These are phyloP conservation scores for Amblyjoppa proteus DNA, from an alignment of 2,888 invertebrate species.

Conservation along the genomic window DNA sequence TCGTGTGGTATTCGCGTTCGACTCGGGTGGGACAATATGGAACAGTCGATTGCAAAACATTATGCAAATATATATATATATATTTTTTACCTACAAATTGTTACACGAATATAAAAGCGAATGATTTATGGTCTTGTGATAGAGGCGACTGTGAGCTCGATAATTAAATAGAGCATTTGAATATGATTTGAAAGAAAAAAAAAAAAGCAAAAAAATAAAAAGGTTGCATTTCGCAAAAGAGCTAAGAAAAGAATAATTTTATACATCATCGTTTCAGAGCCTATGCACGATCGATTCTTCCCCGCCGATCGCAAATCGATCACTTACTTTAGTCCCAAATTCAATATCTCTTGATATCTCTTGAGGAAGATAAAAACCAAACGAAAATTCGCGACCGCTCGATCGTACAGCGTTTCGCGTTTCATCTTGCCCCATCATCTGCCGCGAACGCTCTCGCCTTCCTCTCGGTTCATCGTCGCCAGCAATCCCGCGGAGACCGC, in stretches of 20 bases:
- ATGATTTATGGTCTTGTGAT: neutral
- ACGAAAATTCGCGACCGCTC: neutral
- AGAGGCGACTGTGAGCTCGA: neutral
- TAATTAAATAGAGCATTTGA: neutral
- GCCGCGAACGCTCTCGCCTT: neutral
- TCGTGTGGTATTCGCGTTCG: constrained; percentile 51
- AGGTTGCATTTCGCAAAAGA: too few relatives aligned
- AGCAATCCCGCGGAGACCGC: constrained; percentile 47
- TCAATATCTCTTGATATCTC: neutral
- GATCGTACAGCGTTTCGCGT: neutral
- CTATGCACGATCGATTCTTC: too few relatives aligned
- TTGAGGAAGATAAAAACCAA: neutral
- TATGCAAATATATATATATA: neutral
- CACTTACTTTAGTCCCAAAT: neutral
- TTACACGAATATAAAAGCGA: neutral
- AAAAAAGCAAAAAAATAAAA: too few relatives aligned
- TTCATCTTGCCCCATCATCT: neutral
- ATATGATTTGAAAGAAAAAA: too few relatives aligned
- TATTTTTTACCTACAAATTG: neutral
- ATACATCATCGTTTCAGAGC: too few relatives aligned
- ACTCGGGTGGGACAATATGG: constrained; percentile 11
- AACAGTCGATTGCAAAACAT: neutral
- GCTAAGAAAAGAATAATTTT: too few relatives aligned
- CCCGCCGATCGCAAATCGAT: too few relatives aligned
- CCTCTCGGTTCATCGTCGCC: constrained; percentile 14